Percentiles rank a stretch among this genome's conserved stretches.
phyloP scores from a whole-genome alignment of 1,140 invertebrate genomes.

The Drosophila guanche region DNA sequence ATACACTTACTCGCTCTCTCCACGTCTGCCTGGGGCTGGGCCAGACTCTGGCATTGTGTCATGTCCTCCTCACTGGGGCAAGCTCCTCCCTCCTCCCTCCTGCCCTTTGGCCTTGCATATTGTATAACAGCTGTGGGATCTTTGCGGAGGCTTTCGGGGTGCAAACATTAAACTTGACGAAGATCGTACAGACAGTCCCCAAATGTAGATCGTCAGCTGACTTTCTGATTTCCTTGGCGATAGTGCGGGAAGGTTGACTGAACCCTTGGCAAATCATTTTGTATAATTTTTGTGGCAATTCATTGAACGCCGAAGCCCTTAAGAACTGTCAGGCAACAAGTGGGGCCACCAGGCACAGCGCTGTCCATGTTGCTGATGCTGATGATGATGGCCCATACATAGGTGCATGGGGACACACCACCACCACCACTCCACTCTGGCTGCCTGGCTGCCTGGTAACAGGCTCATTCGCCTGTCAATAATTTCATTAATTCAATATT shows the following conservation, averaged over 20 bases:
- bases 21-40: background rate
- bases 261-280: constrained; percentile 50
- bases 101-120: background rate
- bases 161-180: too few relatives aligned
- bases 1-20: constrained; percentile 49
- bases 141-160: constrained; percentile 1
- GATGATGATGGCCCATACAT: background rate
- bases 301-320: constrained; percentile 46
- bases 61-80: constrained; percentile 32
- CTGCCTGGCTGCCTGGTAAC: too few relatives aligned
- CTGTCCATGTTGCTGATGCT: background rate
- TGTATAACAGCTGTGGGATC: constrained; percentile 2
- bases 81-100: too few relatives aligned
- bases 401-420: background rate
- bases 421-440: too few relatives aligned
- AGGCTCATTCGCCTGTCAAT: constrained; percentile 66
- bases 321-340: constrained; percentile 51
- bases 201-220: too few relatives aligned
- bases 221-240: too few relatives aligned
- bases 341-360: constrained; percentile 30
- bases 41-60: constrained; percentile 27
- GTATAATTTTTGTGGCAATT: constrained; percentile 76
- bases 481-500: constrained; percentile 76
- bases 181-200: too few relatives aligned
- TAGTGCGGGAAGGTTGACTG: constrained; percentile 8